These are phyloP conservation scores for Mus spretus DNA, from an alignment of 2,797 vertebrate genomes.

Conservation along the genomic window DNA sequence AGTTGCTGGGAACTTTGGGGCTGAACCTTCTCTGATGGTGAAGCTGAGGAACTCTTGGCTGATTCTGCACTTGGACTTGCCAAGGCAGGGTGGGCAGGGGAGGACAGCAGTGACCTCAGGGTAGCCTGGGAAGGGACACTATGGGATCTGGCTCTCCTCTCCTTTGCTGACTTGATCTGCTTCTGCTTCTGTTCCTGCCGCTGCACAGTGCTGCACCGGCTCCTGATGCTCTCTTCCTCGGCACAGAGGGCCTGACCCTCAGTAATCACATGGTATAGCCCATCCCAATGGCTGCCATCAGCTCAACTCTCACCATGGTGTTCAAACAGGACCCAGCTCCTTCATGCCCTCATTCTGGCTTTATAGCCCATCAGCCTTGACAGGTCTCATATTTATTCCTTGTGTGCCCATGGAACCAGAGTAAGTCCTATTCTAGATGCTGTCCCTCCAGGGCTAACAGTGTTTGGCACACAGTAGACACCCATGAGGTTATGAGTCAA, in stretches of 20 bases:
- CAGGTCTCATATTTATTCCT: background rate
- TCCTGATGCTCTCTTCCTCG: accelerated
- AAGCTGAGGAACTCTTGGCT: background rate
- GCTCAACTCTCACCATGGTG: background rate
- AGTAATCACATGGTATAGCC: background rate
- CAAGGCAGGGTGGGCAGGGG: background rate
- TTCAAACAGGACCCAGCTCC: background rate
- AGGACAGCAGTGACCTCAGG: background rate
- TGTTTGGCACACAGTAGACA: background rate
- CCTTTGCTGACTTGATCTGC: background rate
- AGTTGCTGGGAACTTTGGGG: background rate
- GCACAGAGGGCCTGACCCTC: background rate
- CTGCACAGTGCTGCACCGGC: accelerated
- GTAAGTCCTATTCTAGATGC: background rate
- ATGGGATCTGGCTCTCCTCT: accelerated
- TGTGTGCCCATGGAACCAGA: accelerated
- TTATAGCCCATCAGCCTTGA: background rate
- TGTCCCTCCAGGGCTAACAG: background rate
- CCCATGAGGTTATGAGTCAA: background rate
- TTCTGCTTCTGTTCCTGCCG: background rate
- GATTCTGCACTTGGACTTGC: no score
- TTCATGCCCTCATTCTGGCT: background rate
- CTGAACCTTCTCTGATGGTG: background rate
- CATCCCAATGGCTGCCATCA: background rate
- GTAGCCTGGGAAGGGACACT: accelerated